phyloP scores from a whole-genome alignment of 2,888 invertebrate genomes.

The Sipha maydis region DNA sequence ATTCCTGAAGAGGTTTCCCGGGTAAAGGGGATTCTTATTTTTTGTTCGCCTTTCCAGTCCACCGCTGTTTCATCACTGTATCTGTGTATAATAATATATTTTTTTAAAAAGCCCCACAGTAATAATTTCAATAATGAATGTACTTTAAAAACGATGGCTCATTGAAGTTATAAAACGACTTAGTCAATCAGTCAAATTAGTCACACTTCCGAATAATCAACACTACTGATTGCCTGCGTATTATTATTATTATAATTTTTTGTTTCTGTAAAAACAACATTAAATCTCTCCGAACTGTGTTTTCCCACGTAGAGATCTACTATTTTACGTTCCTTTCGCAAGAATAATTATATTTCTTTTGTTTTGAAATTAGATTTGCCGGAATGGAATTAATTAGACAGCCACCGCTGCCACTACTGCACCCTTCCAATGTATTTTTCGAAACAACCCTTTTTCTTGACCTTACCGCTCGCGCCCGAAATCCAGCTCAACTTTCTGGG shows the following conservation, averaged over 20 bases:
- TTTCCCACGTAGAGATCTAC: constrained; percentile 44
- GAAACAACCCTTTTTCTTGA: constrained; percentile 61
- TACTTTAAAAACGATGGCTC: background rate
- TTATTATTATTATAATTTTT: constrained; percentile 35
- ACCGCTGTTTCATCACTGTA: background rate
- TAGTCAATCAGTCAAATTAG: constrained; percentile 56
- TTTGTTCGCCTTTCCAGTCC: background rate
- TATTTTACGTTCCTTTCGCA: constrained; percentile 33
- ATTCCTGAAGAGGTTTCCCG: constrained; percentile 52
- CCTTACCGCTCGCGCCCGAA: constrained; percentile 55
- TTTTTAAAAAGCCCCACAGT: constrained; percentile 17
- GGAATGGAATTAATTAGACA: constrained; percentile 61
- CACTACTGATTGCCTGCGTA: constrained; percentile 43
- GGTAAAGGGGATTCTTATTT: constrained; percentile 46
- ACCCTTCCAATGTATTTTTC: constrained; percentile 48
- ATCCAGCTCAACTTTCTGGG: constrained; percentile 49
- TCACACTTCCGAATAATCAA: constrained; percentile 44
- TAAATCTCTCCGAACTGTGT: constrained; percentile 33
- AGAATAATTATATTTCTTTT: constrained; percentile 62
- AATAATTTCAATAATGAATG: constrained; percentile 50
- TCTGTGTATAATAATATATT: constrained; percentile 9
- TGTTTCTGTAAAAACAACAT: constrained; percentile 34
- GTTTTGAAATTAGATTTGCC: constrained; percentile 62
- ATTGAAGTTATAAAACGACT: constrained; percentile 50
- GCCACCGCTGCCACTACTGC: constrained; percentile 24